phyloP scores from a whole-genome alignment of 2,113 vertebrate genomes.

The Bubo scandiacus region DNA sequence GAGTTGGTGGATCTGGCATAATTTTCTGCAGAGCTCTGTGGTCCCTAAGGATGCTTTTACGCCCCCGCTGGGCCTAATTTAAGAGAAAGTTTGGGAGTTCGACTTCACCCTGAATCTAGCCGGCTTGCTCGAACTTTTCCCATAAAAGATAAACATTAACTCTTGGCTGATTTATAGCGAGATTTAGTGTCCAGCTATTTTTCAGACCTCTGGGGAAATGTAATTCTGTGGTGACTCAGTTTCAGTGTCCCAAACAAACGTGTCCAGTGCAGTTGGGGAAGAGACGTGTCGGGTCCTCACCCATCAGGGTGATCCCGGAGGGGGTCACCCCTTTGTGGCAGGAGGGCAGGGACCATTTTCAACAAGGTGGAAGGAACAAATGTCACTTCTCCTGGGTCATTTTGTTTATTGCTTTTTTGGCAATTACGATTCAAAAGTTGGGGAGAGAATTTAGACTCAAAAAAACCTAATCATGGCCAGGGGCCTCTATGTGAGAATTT shows the following conservation, averaged over 20 bases:
- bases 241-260: background rate
- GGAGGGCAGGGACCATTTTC: background rate
- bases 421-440: rapidly evolving
- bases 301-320: rapidly evolving
- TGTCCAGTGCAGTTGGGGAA: rapidly evolving
- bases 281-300: background rate
- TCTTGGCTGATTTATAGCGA: background rate
- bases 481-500: background rate
- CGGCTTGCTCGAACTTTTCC: slow-evolving; percentile 5
- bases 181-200: background rate
- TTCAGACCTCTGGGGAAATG: background rate
- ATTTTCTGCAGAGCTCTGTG: background rate
- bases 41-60: slow-evolving; percentile 53
- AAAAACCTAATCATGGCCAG: background rate
- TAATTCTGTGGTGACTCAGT: background rate
- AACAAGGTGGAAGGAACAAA: background rate
- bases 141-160: background rate
- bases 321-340: background rate
- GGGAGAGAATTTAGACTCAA: background rate
- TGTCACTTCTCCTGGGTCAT: too few species aligned
- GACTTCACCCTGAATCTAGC: slow-evolving; percentile 13
- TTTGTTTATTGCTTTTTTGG: background rate
- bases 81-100: slow-evolving; percentile 38
- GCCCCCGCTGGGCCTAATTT: slow-evolving; percentile 53
- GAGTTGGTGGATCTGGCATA: slow-evolving; percentile 59